Conservation (phyloP, 2,113 vertebrate species). For the Hystrix cristata region DNA sequence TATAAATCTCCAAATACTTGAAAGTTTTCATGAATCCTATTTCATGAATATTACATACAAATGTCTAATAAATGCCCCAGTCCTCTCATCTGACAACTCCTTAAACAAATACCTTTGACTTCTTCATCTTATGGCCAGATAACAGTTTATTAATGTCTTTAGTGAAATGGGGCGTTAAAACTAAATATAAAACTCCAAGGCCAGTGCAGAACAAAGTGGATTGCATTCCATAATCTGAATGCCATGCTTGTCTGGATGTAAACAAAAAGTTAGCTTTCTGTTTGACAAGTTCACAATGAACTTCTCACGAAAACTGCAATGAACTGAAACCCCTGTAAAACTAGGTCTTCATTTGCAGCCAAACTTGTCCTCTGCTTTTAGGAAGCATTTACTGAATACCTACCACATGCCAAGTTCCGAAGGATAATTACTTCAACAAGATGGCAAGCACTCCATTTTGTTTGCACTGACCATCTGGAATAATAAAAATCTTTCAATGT, state of each 20-base stretch:
- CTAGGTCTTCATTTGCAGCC: not conserved
- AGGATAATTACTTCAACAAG: slow-evolving; percentile 44
- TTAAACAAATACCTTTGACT: slow-evolving; percentile 5
- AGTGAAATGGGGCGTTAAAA: slow-evolving; percentile 32
- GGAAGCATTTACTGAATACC: slow-evolving; percentile 46
- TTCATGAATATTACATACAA: slow-evolving; percentile 22
- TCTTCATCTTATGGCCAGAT: not conserved
- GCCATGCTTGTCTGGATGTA: not conserved
- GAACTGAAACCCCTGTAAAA: not conserved
- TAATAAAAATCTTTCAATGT: slow-evolving; percentile 30
- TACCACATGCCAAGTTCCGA: slow-evolving; percentile 13
- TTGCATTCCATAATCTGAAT: not conserved
- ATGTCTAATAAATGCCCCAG: not conserved
- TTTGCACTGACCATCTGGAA: not conserved
- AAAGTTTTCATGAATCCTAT: slow-evolving; percentile 30
- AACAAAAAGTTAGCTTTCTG: not conserved
- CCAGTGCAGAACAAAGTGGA: slow-evolving; percentile 40
- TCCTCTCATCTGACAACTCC: slow-evolving; percentile 2
- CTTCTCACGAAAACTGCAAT: slow-evolving; percentile 17
- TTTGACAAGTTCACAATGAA: slow-evolving; percentile 5
- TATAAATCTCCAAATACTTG: slow-evolving; percentile 22
- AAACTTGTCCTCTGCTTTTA: not conserved
- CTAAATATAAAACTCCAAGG: slow-evolving; percentile 40
- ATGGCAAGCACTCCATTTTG: not conserved
- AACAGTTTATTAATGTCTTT: slow-evolving; percentile 43